Evolutionary conservation across 2,797 vertebrate genomes (phyloP), one percentile per base, ranked within the genome.

Genomic region (Apodemus agrarius): DNA sequence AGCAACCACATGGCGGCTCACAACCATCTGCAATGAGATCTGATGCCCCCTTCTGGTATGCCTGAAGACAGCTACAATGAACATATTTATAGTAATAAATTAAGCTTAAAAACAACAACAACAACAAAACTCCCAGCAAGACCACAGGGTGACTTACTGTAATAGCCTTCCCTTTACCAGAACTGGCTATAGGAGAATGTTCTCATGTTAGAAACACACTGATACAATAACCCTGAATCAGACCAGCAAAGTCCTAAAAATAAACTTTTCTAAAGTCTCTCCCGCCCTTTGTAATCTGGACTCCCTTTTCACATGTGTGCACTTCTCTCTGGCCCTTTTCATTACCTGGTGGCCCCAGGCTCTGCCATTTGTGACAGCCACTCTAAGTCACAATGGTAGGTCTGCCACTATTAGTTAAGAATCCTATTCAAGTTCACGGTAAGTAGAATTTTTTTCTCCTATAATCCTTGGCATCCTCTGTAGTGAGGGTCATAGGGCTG

Each of bases 391-490:
- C 0, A 22, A n/a, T 94, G 92, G 52, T 74, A 61, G 65, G 84
- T 67, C 95, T 96, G 91, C 96, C 95, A 92, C 84, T 96, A 16
- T 96, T 96, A 93, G 95, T 96, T 97, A 96, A 90, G 80, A 83
- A 95, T 59, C 34, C 37, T 87, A 94, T 97, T 67, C 78, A 88
- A 74, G 75, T 89, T 96, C 37, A 95, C 85, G 65, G 78, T 91
- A 90, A 95, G 54, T 57, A 74, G 91, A 83, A 89, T 95, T 87
- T 87, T 87, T 87, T 82, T 93, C 84, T 83, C 72, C 86, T 81
- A 59, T 80, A 88, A 43, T 65, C 94, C 59, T 79, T 95, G 93
- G 29, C 17, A 94, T 43, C 75, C 96, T 96, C 67, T 93, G 40
- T 37, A n/a, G 54, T 16, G n/a, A 67, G 0, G 16, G 89, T 89